Evolutionary conservation across 2,888 invertebrate species (phyloP), one percentile per base, ranked within the genome.

Genomic region (Odontothrips loti): DNA sequence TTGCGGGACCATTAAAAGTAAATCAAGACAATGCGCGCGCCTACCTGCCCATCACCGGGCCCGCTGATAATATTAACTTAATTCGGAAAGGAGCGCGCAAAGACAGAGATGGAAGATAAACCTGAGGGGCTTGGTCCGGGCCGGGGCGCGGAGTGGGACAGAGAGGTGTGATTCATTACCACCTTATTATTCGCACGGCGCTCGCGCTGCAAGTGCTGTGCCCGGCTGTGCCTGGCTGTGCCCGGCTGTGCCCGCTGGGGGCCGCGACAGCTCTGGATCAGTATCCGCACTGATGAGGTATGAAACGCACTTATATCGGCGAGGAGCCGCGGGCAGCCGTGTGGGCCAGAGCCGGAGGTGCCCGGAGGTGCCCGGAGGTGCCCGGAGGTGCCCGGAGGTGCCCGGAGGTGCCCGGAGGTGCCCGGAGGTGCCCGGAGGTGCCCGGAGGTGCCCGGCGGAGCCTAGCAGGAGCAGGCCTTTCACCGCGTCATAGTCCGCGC

Each of bases 1-100:
- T 75, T 75, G 68, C 68, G 9, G 12, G 23, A 23, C 68, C 68
- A 75, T 75, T 75, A 75, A 75, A 75, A 75, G 68, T 75, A 75
- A 75, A 75, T 75, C 68, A 75, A 75, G 68, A 12, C 68, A 12
- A 12, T 12, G 68, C 68, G 34, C 34, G 34, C 34, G 34, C 34
- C 34, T 6, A 43, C 34, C 34, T 43, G 34, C 34, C 34, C 34
- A 6, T 6, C 6, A 6, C 34, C 34, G 34, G 11, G 51, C 51
- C 58, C 4, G 68, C 68, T 12, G 68, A 75, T 23, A 75, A n/a
- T 27, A 75, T 75, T 75, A 75, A 12, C 68, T 75, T 27, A 75
- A 75, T 75, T 75, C 58, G 17, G 58, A n/a, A n/a, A 58, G 58
- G 58, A 0, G 27, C 68, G 23, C 68, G 68, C 23, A 12, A 8